phyloP scores from a whole-genome alignment of 2,888 invertebrate genomes.

The Phasia obesa region DNA sequence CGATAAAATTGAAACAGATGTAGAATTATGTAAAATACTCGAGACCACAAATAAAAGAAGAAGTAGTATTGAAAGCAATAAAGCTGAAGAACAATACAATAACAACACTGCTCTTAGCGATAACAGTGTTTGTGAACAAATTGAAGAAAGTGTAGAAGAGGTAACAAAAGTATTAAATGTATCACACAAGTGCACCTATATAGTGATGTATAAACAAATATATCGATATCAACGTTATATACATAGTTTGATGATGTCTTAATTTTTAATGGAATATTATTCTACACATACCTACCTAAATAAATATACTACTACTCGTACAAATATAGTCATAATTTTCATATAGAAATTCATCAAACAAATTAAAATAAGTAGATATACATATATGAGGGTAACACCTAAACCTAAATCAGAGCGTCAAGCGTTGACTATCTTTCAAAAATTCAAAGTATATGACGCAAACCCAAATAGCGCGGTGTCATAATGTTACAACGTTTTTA shows the following conservation, averaged over 20 bases:
- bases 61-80: slow-evolving; percentile 26
- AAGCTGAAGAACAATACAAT: background rate
- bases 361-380: too few species aligned
- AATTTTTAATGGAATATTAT: slow-evolving; percentile 17
- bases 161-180: slow-evolving; percentile 25
- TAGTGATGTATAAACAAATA: slow-evolving; percentile 38
- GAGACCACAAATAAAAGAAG: background rate
- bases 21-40: background rate
- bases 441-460: too few species aligned
- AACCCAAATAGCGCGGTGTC: too few species aligned
- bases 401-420: too few species aligned
- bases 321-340: too few species aligned
- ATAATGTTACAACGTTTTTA: too few species aligned
- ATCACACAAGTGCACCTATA: slow-evolving; percentile 23
- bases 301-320: too few species aligned
- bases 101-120: background rate
- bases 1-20: slow-evolving; percentile 20
- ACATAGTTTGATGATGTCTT: slow-evolving; percentile 39
- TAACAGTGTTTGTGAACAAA: slow-evolving; percentile 15
- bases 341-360: slow-evolving; percentile 15
- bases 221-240: slow-evolving; percentile 43
- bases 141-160: slow-evolving; percentile 35
- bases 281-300: background rate
- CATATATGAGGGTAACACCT: too few species aligned
- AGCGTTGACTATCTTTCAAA: too few species aligned